Percentiles rank a stretch among this genome's conserved stretches.
These are phyloP conservation scores for Athene cunicularia DNA, from an alignment of 2,113 vertebrate genomes.

Conservation along the genomic window DNA sequence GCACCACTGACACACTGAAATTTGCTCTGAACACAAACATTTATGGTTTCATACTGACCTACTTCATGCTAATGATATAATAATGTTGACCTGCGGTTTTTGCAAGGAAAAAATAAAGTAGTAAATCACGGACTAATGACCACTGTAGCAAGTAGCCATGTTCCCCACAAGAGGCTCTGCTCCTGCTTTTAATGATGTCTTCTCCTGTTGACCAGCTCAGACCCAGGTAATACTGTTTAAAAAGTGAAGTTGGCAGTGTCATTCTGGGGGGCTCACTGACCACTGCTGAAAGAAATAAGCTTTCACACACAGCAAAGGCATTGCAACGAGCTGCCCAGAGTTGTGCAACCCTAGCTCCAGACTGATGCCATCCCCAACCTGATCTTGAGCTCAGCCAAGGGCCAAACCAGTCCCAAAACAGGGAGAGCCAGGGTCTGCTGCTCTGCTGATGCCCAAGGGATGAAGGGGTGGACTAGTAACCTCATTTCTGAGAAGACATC, in stretches of 20 bases:
- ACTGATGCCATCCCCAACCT: accelerated
- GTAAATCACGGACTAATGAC: not conserved
- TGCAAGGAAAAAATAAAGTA: not conserved
- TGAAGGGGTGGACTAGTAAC: not conserved
- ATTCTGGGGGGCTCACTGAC: not conserved
- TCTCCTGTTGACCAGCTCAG: not conserved
- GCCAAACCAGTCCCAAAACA: not conserved
- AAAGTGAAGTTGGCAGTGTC: not conserved
- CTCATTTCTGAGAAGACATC: not conserved
- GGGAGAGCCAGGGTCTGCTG: not conserved
- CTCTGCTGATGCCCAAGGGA: not conserved
- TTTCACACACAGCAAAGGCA: accelerated
- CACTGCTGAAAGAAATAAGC: accelerated
- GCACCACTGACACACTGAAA: not conserved
- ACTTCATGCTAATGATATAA: not conserved
- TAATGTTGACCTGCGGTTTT: not conserved
- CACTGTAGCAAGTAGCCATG: not conserved
- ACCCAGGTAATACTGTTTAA: accelerated
- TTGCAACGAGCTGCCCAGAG: not conserved
- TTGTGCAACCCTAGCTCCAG: not conserved
- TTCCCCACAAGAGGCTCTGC: not conserved
- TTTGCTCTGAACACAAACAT: constrained; percentile 5
- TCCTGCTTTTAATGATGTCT: not conserved
- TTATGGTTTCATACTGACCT: not conserved
- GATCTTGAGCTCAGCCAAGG: not conserved